Conservation (phyloP, 2,888 invertebrate genomes). For the Ashinkailepas kermadecensis region DNA sequence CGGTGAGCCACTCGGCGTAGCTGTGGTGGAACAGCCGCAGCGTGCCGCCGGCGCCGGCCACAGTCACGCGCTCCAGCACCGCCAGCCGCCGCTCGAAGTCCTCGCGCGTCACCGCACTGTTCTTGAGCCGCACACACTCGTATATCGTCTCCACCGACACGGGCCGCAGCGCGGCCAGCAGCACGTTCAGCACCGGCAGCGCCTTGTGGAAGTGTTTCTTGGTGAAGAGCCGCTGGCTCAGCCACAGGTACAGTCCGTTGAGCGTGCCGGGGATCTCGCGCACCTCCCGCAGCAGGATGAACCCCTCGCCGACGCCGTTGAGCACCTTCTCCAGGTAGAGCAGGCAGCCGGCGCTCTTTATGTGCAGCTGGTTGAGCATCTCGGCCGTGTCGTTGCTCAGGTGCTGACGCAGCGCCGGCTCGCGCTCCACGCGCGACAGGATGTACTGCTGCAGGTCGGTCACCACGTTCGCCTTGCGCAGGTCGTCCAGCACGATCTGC, state of each 20-base stretch:
- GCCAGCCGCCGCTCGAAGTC: conserved; percentile 72
- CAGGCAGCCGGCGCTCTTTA: conserved; percentile 91
- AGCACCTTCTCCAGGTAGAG: conserved; percentile 78
- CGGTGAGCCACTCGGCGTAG: conserved; percentile 88
- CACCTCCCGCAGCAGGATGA: conserved; percentile 82
- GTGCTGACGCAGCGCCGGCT: conserved; percentile 77
- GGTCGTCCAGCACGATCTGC: conserved; percentile 70
- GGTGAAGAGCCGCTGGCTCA: conserved; percentile 86
- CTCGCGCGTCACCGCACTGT: conserved; percentile 65
- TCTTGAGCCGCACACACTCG: conserved; percentile 70
- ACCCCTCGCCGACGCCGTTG: conserved; percentile 87
- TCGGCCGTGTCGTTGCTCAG: conserved; percentile 87
- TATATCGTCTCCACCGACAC: conserved; percentile 73
- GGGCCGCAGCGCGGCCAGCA: conserved; percentile 77
- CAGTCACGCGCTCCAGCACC: conserved; percentile 56
- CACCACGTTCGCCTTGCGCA: conserved; percentile 70
- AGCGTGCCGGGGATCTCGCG: conserved; percentile 90
- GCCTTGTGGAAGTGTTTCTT: conserved; percentile 80
- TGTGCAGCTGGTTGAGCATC: conserved; percentile 86
- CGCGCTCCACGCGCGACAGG: conserved; percentile 76
- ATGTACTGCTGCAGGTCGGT: conserved; percentile 94
- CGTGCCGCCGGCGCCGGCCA: conserved; percentile 66
- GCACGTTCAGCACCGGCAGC: conserved; percentile 62
- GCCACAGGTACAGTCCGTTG: conserved; percentile 89
- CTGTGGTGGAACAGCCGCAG: conserved; percentile 80